These are phyloP conservation scores for Diorhabda elongata DNA, from an alignment of 1,140 invertebrate species.

Conservation along the genomic window DNA sequence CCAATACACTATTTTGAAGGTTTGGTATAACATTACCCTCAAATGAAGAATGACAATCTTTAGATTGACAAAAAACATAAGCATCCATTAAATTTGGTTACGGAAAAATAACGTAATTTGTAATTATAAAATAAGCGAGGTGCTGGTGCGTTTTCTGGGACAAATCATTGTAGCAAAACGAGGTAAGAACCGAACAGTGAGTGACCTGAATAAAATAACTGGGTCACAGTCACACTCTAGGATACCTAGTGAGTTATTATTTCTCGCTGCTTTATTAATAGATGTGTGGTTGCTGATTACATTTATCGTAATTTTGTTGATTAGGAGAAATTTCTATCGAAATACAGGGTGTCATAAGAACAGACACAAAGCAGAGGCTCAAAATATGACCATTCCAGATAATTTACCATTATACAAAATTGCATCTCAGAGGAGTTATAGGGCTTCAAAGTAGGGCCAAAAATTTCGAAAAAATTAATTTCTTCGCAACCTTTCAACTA, in stretches of 20 bases:
- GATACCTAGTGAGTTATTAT: slow-evolving; percentile 2
- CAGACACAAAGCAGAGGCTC: too few species aligned
- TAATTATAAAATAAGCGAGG: neutral
- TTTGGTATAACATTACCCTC: too few species aligned
- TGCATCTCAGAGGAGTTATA: too few species aligned
- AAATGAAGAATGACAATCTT: too few species aligned
- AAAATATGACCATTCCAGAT: too few species aligned
- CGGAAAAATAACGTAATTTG: neutral
- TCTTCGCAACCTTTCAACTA: too few species aligned
- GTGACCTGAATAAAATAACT: neutral
- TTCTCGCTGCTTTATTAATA: neutral
- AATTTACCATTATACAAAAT: too few species aligned
- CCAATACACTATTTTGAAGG: too few species aligned
- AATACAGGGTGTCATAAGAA: too few species aligned
- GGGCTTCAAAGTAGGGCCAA: too few species aligned
- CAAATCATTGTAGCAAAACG: slow-evolving; percentile 2
- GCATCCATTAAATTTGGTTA: neutral
- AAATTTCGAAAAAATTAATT: too few species aligned
- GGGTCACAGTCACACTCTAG: slow-evolving; percentile 1
- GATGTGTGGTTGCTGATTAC: neutral
- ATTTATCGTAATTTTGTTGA: neutral
- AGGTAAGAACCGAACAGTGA: slow-evolving; percentile 1
- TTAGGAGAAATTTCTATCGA: neutral
- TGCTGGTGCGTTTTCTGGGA: slow-evolving; percentile 1
- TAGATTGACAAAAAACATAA: neutral